These are phyloP conservation scores for Galemys pyrenaicus DNA, from an alignment of 2,113 vertebrate species.

Conservation along the genomic window DNA sequence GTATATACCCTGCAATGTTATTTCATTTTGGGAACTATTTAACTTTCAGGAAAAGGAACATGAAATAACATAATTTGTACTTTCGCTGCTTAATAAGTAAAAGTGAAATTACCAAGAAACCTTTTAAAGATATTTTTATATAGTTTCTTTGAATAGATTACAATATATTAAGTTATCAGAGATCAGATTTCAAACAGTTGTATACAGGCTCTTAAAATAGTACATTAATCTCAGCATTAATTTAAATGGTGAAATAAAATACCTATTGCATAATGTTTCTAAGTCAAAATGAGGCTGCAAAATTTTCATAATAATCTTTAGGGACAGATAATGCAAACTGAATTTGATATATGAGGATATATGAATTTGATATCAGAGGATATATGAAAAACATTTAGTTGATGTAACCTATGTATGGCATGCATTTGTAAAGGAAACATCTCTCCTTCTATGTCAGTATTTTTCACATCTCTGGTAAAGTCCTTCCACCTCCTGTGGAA, in stretches of 20 bases:
- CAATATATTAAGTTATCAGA: constrained; percentile 14
- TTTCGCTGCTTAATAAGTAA: constrained; percentile 42
- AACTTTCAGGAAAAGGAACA: not conserved
- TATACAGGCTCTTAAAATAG: not conserved
- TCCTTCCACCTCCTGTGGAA: not conserved
- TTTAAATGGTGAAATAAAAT: constrained; percentile 33
- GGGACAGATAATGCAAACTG: not conserved
- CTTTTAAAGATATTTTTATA: constrained; percentile 19
- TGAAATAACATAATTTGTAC: constrained; percentile 20
- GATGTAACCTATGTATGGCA: not conserved
- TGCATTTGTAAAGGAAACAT: not conserved
- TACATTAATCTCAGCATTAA: not conserved
- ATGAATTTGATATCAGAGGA: not conserved
- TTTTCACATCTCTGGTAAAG: not conserved
- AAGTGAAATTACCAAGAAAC: constrained; percentile 19
- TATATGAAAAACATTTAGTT: not conserved
- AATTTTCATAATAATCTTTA: constrained; percentile 5
- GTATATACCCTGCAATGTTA: not conserved
- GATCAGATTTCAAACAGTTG: constrained; percentile 35
- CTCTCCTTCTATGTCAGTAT: not conserved
- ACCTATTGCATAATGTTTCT: not conserved
- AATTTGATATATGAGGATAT: not conserved
- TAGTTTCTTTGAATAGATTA: not conserved
- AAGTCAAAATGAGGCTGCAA: not conserved
- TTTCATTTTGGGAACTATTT: constrained; percentile 15